Percentiles rank a stretch among this genome's conserved stretches.
These are phyloP conservation scores for Diabrotica virgifera DNA, from an alignment of 1,140 invertebrate species.

Conservation along the genomic window DNA sequence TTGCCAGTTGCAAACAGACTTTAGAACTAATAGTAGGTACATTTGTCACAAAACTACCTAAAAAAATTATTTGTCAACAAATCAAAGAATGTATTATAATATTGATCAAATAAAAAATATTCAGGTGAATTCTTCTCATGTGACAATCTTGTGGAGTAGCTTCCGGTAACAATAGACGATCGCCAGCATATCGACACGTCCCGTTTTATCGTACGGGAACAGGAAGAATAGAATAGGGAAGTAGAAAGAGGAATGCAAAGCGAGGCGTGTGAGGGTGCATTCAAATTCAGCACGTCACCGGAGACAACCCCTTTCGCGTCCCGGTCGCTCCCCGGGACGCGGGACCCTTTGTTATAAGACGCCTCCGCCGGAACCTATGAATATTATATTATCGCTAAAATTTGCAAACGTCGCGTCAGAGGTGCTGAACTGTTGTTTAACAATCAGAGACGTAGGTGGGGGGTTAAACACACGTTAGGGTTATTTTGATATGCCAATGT, in stretches of 20 bases:
- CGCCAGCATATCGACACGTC: slow-evolving; percentile 10
- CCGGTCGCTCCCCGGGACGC: background rate
- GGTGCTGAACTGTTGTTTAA: background rate
- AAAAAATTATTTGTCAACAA: too few relatives aligned
- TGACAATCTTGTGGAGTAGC: background rate
- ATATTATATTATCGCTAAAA: slow-evolving; percentile 26
- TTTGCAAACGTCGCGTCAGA: background rate
- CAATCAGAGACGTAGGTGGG: background rate
- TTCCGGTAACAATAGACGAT: slow-evolving; percentile 16
- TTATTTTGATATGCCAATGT: too few relatives aligned
- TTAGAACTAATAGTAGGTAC: too few relatives aligned
- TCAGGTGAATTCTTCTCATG: too few relatives aligned
- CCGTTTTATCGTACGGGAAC: background rate
- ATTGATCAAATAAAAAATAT: too few relatives aligned
- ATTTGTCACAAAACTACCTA: too few relatives aligned
- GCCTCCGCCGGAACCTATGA: slow-evolving; percentile 15
- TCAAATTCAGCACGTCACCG: slow-evolving; percentile 11
- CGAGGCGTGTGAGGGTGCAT: slow-evolving; percentile 18
- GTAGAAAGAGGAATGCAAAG: background rate
- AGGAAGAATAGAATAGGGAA: slow-evolving; percentile 8
- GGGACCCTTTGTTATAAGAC: slow-evolving; percentile 5
- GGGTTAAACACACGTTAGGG: too few relatives aligned
- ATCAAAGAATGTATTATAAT: too few relatives aligned
- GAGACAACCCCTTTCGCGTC: slow-evolving; percentile 12
- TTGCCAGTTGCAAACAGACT: too few relatives aligned